These are phyloP conservation scores for Sorex fumeus DNA, from an alignment of 2,113 vertebrate genomes.

Conservation along the genomic window DNA sequence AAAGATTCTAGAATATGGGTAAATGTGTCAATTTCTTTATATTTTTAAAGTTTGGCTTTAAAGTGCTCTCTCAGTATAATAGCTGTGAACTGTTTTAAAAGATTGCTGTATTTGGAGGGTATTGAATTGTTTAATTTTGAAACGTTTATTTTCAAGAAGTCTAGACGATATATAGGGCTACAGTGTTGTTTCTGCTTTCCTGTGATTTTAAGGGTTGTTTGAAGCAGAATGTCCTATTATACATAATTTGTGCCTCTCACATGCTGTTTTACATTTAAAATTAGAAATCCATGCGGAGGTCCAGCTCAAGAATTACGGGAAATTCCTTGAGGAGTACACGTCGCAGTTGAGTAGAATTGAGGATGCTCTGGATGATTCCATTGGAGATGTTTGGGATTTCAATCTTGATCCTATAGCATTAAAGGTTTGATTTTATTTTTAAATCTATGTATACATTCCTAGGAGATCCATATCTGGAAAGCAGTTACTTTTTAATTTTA, in stretches of 20 bases:
- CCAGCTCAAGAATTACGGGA: slow-evolving; percentile 97
- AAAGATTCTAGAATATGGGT: background rate
- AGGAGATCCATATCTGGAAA: slow-evolving; percentile 26
- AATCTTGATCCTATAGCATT: slow-evolving; percentile 97
- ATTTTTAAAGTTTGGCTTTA: background rate
- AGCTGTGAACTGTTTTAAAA: slow-evolving; percentile 4
- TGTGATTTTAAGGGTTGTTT: slow-evolving; percentile 60
- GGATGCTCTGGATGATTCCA: slow-evolving; percentile 96
- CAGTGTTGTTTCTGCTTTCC: background rate
- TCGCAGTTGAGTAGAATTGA: slow-evolving; percentile 97
- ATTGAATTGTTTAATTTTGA: slow-evolving; percentile 65
- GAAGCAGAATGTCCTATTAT: slow-evolving; percentile 41
- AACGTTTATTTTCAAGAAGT: slow-evolving; percentile 64
- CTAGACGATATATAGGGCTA: slow-evolving; percentile 1
- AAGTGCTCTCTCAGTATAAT: background rate
- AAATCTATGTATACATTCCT: slow-evolving; percentile 9
- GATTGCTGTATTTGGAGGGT: background rate
- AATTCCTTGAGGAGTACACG: slow-evolving; percentile 97
- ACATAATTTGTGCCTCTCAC: slow-evolving; percentile 41
- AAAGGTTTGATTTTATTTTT: slow-evolving; percentile 89
- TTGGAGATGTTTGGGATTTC: slow-evolving; percentile 99
- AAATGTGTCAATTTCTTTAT: slow-evolving; percentile 25
- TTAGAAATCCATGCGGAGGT: slow-evolving; percentile 99
- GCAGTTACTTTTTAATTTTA: background rate
- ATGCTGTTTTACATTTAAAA: slow-evolving; percentile 76